These are phyloP conservation scores for Helleia helle DNA, from an alignment of 2,888 invertebrate genomes.

Conservation along the genomic window DNA sequence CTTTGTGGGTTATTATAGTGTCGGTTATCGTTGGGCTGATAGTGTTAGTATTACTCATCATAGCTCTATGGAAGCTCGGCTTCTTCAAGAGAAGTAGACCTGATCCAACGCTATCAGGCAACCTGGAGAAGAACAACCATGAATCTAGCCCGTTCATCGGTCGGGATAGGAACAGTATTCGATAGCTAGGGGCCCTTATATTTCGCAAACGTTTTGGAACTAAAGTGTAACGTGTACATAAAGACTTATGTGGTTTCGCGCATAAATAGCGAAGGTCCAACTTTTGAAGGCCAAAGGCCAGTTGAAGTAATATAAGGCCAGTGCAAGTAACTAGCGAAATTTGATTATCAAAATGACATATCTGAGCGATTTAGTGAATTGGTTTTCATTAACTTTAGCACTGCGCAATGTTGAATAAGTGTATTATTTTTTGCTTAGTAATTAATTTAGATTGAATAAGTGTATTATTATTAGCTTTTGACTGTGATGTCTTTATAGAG, in stretches of 20 bases:
- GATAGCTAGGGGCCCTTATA: slow-evolving; percentile 44
- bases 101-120: slow-evolving; percentile 87
- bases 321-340: too few species aligned
- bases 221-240: slow-evolving; percentile 28
- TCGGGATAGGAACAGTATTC: slow-evolving; percentile 56
- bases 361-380: background rate
- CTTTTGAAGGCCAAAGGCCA: background rate
- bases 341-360: slow-evolving; percentile 3
- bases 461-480: slow-evolving; percentile 49
- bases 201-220: slow-evolving; percentile 21
- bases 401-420: slow-evolving; percentile 20
- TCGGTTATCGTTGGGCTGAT: slow-evolving; percentile 89
- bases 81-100: slow-evolving; percentile 92
- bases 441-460: too few species aligned
- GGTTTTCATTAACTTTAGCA: background rate
- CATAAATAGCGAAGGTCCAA: background rate
- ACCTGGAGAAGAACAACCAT: slow-evolving; percentile 81
- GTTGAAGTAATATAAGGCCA: background rate
- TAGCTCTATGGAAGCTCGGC: slow-evolving; percentile 89
- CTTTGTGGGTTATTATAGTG: slow-evolving; percentile 90
- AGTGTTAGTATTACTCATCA: slow-evolving; percentile 84
- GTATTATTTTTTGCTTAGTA: too few species aligned
- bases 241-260: slow-evolving; percentile 17
- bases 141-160: slow-evolving; percentile 79
- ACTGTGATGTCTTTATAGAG: slow-evolving; percentile 73